phyloP scores from a whole-genome alignment of 2,888 invertebrate species.

The Mimumesa dahlbomi region DNA sequence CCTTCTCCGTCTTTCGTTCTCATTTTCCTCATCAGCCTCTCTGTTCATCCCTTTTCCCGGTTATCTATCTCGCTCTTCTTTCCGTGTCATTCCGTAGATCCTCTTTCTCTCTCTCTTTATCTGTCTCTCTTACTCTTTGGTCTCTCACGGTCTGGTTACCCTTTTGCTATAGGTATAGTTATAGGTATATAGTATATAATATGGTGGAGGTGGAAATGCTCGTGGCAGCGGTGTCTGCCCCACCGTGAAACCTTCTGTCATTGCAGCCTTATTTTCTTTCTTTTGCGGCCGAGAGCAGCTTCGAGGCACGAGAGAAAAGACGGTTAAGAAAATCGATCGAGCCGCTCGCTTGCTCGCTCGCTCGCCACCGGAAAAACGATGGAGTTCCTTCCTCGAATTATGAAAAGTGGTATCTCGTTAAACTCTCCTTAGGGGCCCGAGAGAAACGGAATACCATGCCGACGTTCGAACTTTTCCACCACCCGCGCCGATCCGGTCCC shows the following conservation, averaged over 20 bases:
- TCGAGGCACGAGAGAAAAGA: constrained; percentile 41
- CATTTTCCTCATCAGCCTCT: background rate
- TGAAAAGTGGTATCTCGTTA: constrained; percentile 47
- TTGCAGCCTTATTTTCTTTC: constrained; percentile 56
- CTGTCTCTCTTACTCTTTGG: constrained; percentile 13
- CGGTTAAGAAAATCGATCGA: constrained; percentile 58
- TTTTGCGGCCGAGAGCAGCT: constrained; percentile 49
- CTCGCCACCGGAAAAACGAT: constrained; percentile 29
- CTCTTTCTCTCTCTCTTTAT: constrained; percentile 1
- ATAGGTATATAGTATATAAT: too few species aligned
- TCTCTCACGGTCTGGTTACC: constrained; percentile 26
- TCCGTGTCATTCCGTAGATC: background rate
- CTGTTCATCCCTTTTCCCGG: background rate
- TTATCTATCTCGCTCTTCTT: background rate
- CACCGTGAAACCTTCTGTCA: constrained; percentile 56
- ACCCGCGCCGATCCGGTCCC: too few species aligned
- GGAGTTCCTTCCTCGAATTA: constrained; percentile 44
- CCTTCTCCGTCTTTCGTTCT: background rate
- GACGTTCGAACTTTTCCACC: background rate
- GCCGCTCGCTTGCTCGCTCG: too few species aligned
- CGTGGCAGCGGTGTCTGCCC: constrained; percentile 40
- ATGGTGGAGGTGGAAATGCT: constrained; percentile 35
- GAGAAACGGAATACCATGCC: background rate
- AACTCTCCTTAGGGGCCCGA: constrained; percentile 21
- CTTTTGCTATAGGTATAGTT: constrained; percentile 22